Evolutionary conservation across 2,797 vertebrate genomes (phyloP).

Genomic region (Hyperoplus lanceolatus): DNA sequence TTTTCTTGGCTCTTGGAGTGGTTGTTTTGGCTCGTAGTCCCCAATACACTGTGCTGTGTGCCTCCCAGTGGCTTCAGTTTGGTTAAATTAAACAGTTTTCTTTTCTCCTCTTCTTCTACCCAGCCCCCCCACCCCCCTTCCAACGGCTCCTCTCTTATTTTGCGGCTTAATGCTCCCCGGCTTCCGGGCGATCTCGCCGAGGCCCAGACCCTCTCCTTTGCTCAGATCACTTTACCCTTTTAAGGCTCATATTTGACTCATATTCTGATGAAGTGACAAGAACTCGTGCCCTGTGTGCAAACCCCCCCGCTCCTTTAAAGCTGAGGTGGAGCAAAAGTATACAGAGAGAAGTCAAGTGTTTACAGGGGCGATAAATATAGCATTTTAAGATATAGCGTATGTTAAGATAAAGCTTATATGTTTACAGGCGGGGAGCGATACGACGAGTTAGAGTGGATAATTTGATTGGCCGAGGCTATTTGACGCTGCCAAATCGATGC

Average conservation of each 20-base stretch:
- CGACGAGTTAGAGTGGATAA: constrained; percentile 68
- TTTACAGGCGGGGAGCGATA: constrained; percentile 55
- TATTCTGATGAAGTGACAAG: constrained; percentile 72
- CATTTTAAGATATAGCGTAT: constrained; percentile 66
- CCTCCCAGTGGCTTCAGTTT: constrained; percentile 78
- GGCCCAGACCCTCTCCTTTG: constrained; percentile 43
- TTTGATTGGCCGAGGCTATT: constrained; percentile 79
- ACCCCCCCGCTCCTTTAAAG: constrained; percentile 23
- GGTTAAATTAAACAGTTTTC: constrained; percentile 86
- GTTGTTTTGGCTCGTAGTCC: constrained; percentile 77
- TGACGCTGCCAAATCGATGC: constrained; percentile 72
- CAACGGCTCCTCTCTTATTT: constrained; percentile 69
- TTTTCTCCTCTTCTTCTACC: constrained; percentile 68
- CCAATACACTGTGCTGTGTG: constrained; percentile 46
- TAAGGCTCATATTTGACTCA: constrained; percentile 71
- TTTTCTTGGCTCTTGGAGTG: constrained; percentile 72
- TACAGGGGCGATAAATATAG: constrained; percentile 68
- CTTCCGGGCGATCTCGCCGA: constrained; percentile 48
- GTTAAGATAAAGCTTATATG: constrained; percentile 21
- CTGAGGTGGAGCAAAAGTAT: constrained; percentile 63
- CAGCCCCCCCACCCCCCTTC: constrained; percentile 34
- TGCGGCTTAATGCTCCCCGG: constrained; percentile 71
- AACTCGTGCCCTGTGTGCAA: constrained; percentile 35
- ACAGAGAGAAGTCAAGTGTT: constrained; percentile 73
- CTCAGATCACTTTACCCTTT: constrained; percentile 76